These are phyloP conservation scores for Pantherophis guttatus DNA, from an alignment of 2,113 vertebrate genomes.

Conservation along the genomic window DNA sequence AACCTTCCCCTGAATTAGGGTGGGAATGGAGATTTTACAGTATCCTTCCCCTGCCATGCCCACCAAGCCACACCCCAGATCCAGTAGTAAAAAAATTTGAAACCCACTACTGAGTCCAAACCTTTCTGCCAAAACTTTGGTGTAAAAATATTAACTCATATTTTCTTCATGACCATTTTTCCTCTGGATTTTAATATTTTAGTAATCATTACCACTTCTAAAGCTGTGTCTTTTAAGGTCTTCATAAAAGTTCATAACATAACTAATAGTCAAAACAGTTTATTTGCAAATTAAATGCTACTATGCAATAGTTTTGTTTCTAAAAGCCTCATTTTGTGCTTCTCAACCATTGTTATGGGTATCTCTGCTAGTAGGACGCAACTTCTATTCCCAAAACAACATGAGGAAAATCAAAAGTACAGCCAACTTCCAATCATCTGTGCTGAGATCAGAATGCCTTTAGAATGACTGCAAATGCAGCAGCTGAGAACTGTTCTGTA, in stretches of 20 bases:
- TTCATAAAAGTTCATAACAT: slow-evolving; percentile 31
- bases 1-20: too few relatives aligned
- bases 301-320: not conserved
- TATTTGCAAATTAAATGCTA: slow-evolving; percentile 29
- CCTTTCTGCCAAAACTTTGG: slow-evolving; percentile 36
- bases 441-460: not conserved
- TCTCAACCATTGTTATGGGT: not conserved
- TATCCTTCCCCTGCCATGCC: too few relatives aligned
- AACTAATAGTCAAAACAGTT: slow-evolving; percentile 24
- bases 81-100: too few relatives aligned
- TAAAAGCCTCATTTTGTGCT: slow-evolving; percentile 30
- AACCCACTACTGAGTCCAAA: slow-evolving; percentile 5
- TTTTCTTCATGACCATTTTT: slow-evolving; percentile 19
- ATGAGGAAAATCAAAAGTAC: not conserved
- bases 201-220: slow-evolving; percentile 34
- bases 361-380: not conserved
- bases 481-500: not conserved
- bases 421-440: not conserved
- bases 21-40: too few relatives aligned
- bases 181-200: slow-evolving; percentile 1
- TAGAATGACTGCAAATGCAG: not conserved
- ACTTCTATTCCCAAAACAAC: not conserved
- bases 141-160: slow-evolving; percentile 36
- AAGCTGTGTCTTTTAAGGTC: slow-evolving; percentile 32
- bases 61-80: too few relatives aligned